Evolutionary conservation across 2,797 vertebrate genomes (phyloP), one percentile per base, ranked within the genome.

Genomic region (Falco cherrug): DNA sequence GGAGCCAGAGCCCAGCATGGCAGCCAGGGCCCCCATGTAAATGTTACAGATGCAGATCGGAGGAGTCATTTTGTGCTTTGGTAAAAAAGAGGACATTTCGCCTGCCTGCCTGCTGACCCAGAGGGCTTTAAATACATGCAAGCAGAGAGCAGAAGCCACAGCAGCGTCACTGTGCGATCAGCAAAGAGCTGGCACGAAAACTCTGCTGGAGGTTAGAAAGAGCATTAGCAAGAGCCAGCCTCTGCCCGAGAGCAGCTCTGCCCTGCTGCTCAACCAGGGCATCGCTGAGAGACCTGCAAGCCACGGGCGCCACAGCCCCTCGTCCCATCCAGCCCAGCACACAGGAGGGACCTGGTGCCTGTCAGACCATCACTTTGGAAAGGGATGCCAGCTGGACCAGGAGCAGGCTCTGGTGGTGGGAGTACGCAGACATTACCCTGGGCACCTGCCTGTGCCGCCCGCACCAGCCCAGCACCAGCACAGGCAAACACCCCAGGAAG

Each of bases 271-370:
- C 33, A 24, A 19, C 43, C 51, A 28, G 26, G 20, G 28, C 59
- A 53, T 14, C 2, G 0, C 73, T 37, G 33, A 28, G 37, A 48
- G 19, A 45, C 5, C n/a, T 60, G 19, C 54, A 60, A 29, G 45
- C 31, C 33, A 22, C 2, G 6, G 43, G 4, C 35, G 6, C 33
- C 76, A 64, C 31, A 48, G 35, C 21, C 16, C 25, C 59, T 68
- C 0, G 0, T 43, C 35, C 61, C 65, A 12, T 7, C 68, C 77
- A 71, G 50, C 47, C 33, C 54, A 11, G 14, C 0, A 33, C 37
- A 48, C 50, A 19, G 0, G 0, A 13, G 10, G 39, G 17, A 39
- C 12, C 12, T 2, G 1, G 15, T 31, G 69, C 53, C 53, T 80
- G 18, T 37, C 13, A 5, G 64, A 16, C 9, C 28, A 7, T 45